A percentile compares a stretch with the other conserved stretches of the same genome.
Conservation (phyloP, 1,140 invertebrate species). For the Plutomurus gul region DNA sequence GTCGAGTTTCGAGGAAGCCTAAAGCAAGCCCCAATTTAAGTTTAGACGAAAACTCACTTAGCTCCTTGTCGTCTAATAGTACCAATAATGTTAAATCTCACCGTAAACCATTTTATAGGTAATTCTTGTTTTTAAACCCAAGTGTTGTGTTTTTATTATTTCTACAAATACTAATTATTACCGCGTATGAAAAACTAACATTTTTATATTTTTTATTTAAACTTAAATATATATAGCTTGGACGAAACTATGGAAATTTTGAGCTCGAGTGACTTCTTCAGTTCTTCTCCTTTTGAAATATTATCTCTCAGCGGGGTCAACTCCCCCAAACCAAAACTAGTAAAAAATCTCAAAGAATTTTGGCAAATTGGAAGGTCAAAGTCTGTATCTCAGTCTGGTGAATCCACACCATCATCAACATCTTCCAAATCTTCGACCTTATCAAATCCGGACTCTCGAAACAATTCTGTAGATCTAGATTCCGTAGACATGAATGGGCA, state of each 20-base stretch:
- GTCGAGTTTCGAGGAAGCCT: constrained; percentile 41
- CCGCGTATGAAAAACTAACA: constrained; percentile 66
- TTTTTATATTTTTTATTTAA: constrained; percentile 67
- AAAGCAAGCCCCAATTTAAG: constrained; percentile 46
- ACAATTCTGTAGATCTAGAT: neutral
- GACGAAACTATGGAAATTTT: constrained; percentile 56
- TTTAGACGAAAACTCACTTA: constrained; percentile 51
- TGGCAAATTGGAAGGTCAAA: constrained; percentile 49
- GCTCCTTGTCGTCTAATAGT: constrained; percentile 44
- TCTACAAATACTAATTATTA: neutral
- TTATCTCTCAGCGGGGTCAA: constrained; percentile 26
- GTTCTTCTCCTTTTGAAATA: constrained; percentile 51
- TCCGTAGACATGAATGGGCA: constrained; percentile 23
- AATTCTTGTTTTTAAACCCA: neutral
- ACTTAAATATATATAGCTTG: constrained; percentile 54
- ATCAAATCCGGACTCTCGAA: constrained; percentile 32
- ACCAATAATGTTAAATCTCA: constrained; percentile 43
- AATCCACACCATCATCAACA: constrained; percentile 33
- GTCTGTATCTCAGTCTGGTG: constrained; percentile 34
- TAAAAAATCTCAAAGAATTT: constrained; percentile 57
- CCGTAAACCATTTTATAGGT: constrained; percentile 53
- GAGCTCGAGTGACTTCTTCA: constrained; percentile 39
- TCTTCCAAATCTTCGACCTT: constrained; percentile 44
- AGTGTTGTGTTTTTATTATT: too few relatives aligned
- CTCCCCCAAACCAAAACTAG: constrained; percentile 45